phyloP scores from a whole-genome alignment of 2,113 vertebrate genomes.

The Barbus barbus region DNA sequence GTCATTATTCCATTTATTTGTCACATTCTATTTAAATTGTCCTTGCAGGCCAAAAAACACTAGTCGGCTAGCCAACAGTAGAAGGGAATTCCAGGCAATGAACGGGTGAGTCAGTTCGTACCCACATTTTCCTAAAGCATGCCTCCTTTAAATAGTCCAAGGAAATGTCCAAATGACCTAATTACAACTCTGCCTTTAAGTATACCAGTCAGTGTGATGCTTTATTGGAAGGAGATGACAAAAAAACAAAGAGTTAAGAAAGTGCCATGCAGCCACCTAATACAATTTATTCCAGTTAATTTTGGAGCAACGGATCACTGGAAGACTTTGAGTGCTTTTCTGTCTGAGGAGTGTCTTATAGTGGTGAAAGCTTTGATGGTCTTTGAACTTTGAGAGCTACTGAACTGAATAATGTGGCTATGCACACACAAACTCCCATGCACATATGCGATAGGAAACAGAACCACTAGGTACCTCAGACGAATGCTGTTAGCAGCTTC shows the following conservation, averaged over 20 bases:
- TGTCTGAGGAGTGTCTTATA: slow-evolving; percentile 44
- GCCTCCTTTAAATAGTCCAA: slow-evolving; percentile 72
- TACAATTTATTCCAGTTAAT: slow-evolving; percentile 55
- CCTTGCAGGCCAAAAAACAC: slow-evolving; percentile 65
- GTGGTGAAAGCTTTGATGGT: background rate
- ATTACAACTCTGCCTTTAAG: slow-evolving; percentile 75
- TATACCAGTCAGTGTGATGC: slow-evolving; percentile 67
- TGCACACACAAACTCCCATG: slow-evolving; percentile 35
- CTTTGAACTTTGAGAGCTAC: slow-evolving; percentile 1
- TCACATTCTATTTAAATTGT: slow-evolving; percentile 62
- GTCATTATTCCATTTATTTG: slow-evolving; percentile 64
- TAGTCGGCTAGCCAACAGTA: slow-evolving; percentile 65
- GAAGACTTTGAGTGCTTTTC: slow-evolving; percentile 48
- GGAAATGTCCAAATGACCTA: slow-evolving; percentile 78
- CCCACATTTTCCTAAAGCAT: slow-evolving; percentile 73
- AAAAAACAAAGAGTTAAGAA: slow-evolving; percentile 52
- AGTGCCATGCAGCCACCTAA: slow-evolving; percentile 51
- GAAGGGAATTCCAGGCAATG: slow-evolving; percentile 75
- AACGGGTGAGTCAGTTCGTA: slow-evolving; percentile 70
- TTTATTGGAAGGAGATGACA: slow-evolving; percentile 65
- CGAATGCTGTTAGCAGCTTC: slow-evolving; percentile 54
- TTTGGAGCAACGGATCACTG: slow-evolving; percentile 43
- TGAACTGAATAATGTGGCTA: slow-evolving; percentile 15
- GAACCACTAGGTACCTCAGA: slow-evolving; percentile 48
- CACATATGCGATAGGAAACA: background rate